Conservation (phyloP, 2,888 invertebrate genomes). For the Xestia ashworthii region DNA sequence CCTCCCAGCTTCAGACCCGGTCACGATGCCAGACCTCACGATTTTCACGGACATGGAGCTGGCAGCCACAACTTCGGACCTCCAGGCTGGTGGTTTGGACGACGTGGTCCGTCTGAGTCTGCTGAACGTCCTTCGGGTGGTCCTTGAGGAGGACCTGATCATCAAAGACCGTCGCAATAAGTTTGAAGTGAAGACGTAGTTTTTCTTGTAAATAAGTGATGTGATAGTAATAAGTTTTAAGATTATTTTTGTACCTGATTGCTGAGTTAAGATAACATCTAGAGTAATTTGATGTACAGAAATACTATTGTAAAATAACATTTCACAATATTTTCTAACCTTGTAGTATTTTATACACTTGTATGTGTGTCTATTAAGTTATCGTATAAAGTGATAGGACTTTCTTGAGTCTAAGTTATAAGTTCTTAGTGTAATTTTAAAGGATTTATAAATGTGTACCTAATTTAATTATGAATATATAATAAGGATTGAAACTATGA, state of each 20-base stretch:
- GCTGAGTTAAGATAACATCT: background rate
- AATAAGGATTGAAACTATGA: no score
- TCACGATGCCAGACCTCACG: conserved; percentile 13
- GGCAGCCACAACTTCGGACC: background rate
- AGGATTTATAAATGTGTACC: no score
- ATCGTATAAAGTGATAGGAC: no score
- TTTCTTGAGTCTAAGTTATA: no score
- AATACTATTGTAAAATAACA: background rate
- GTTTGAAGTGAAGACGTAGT: background rate
- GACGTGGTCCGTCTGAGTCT: conserved; percentile 19
- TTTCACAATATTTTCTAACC: background rate
- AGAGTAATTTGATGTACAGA: background rate
- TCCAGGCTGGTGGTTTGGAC: conserved; percentile 32
- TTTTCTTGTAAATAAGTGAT: background rate
- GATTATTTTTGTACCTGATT: background rate
- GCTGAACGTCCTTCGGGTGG: background rate
- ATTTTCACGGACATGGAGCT: conserved; percentile 19
- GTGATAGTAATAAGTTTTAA: background rate
- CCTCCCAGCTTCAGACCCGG: background rate
- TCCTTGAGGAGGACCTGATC: conserved; percentile 6
- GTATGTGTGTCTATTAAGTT: no score
- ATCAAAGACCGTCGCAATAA: background rate
- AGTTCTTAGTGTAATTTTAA: no score
- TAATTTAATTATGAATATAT: no score
- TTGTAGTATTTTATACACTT: background rate